phyloP scores from a whole-genome alignment of 2,888 invertebrate species.

The Erebia epiphron region DNA sequence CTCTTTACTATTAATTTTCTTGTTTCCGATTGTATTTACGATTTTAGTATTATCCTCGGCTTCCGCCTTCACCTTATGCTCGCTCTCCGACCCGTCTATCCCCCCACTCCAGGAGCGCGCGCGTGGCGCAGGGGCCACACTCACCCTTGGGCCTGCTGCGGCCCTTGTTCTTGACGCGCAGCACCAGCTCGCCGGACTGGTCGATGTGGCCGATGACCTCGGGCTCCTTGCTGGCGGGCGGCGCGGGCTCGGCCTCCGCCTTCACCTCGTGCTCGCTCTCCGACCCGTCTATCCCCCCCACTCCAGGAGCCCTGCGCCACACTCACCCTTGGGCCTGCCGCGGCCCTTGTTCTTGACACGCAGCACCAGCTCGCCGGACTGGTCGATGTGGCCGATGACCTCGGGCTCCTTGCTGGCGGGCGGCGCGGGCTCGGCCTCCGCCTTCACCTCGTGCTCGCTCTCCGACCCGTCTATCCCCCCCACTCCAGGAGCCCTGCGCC shows the following conservation, averaged over 20 bases:
- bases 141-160: constrained; percentile 80
- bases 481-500: constrained; percentile 49
- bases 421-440: constrained; percentile 67
- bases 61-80: constrained; percentile 56
- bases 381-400: too few relatives aligned
- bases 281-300: constrained; percentile 85
- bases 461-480: constrained; percentile 86
- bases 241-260: constrained; percentile 63
- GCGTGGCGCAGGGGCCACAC: too few relatives aligned
- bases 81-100: constrained; percentile 84
- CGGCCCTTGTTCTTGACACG: constrained; percentile 82
- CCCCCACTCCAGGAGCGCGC: constrained; percentile 68
- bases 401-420: too few relatives aligned
- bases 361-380: too few relatives aligned
- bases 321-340: constrained; percentile 77
- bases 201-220: too few relatives aligned
- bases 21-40: too few relatives aligned
- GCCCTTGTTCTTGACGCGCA: constrained; percentile 82
- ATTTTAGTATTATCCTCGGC: too few relatives aligned
- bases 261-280: constrained; percentile 74
- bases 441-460: constrained; percentile 64
- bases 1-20: too few relatives aligned
- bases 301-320: constrained; percentile 25
- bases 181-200: too few relatives aligned
- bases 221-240: too few relatives aligned